Evolutionary conservation across 2,888 invertebrate species (phyloP).

Genomic region (Blomia tropicalis): DNA sequence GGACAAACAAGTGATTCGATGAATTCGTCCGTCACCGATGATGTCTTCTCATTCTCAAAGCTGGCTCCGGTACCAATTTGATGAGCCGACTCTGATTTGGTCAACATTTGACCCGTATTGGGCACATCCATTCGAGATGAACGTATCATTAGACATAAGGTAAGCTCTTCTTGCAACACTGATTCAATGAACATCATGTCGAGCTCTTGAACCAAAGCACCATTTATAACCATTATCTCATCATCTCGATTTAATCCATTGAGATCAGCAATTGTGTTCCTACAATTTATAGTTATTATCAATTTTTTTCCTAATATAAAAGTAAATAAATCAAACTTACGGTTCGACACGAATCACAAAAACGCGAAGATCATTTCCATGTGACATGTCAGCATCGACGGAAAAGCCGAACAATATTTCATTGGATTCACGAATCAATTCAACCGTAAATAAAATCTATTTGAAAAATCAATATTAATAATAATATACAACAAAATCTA

Average conservation of each 20-base stretch:
- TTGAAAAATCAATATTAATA: neutral
- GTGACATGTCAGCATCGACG: conserved; percentile 86
- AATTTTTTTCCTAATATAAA: neutral
- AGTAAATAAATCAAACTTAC: conserved; percentile 47
- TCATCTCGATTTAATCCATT: conserved; percentile 83
- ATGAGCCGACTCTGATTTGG: neutral
- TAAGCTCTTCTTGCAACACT: conserved; percentile 80
- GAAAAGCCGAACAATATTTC: conserved; percentile 97
- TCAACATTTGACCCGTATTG: neutral
- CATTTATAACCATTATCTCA: conserved; percentile 97
- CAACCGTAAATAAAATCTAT: conserved; percentile 65
- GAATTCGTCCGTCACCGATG: conserved; percentile 64
- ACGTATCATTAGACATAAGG: conserved; percentile 68
- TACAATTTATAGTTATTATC: too few relatives aligned
- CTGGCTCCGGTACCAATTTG: neutral
- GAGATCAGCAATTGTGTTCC: conserved; percentile 19
- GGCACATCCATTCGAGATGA: conserved; percentile 55
- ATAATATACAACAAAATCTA: neutral
- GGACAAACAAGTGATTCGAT: conserved; percentile 72
- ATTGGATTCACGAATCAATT: conserved; percentile 67
- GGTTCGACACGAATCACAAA: conserved; percentile 91
- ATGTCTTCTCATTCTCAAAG: conserved; percentile 5
- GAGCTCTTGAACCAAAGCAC: conserved; percentile 88
- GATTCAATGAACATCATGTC: conserved; percentile 99
- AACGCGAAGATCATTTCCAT: conserved; percentile 84